Conservation (phyloP, 1,140 invertebrate species). For the Cyclargus thomasi region DNA sequence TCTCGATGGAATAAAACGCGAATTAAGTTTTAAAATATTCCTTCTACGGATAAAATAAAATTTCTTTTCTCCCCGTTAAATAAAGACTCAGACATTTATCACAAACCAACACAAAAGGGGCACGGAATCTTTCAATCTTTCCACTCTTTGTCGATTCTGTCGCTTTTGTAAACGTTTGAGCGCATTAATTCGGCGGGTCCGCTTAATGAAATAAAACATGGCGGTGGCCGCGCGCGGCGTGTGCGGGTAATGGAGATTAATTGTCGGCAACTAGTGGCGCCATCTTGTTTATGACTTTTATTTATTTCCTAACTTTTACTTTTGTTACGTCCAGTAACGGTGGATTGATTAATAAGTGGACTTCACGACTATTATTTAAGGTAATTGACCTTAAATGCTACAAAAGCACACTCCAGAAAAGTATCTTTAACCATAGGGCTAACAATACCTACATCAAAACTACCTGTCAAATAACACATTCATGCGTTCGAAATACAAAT, state of each 20-base stretch:
- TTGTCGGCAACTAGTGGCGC: conserved; percentile 56
- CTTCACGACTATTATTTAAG: too few species aligned
- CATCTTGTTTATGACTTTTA: conserved; percentile 61
- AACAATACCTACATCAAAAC: not conserved
- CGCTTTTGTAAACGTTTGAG: conserved; percentile 58
- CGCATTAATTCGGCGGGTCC: conserved; percentile 64
- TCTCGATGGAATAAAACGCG: not conserved
- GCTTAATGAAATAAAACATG: conserved; percentile 72
- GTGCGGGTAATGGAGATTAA: conserved; percentile 70
- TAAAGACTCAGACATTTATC: conserved; percentile 50
- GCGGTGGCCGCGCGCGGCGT: conserved; percentile 56
- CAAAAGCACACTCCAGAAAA: too few species aligned
- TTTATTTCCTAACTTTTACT: conserved; percentile 58
- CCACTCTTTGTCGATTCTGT: conserved; percentile 49
- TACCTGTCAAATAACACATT: not conserved
- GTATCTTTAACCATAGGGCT: too few species aligned
- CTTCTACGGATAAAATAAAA: conserved; percentile 30
- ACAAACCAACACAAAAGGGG: conserved; percentile 50
- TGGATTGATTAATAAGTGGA: too few species aligned
- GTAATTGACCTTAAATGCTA: too few species aligned
- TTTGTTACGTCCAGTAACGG: conserved; percentile 13
- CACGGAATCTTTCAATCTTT: conserved; percentile 48
- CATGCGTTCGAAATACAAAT: not conserved
- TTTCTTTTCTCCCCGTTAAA: conserved; percentile 35
- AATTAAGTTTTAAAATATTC: conserved; percentile 21